Evolutionary conservation across 2,888 invertebrate species (phyloP), one percentile per base, ranked within the genome.

Genomic region (Herminia tarsipennalis): DNA sequence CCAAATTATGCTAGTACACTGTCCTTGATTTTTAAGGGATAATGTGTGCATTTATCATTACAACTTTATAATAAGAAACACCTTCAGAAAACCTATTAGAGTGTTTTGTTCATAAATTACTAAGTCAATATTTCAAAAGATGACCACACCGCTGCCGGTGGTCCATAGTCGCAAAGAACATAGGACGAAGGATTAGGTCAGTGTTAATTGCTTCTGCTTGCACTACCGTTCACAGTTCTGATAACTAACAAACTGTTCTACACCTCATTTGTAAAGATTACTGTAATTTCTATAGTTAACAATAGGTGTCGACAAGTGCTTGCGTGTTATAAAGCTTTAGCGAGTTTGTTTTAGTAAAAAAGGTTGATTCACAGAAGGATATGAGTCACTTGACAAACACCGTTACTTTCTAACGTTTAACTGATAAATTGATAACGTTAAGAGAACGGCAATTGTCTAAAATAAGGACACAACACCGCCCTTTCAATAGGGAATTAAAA

Each of bases 401-500:
- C 78, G 83, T 80, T 86, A 82, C 61, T 65, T 75, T 71, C 70
- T 82, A 81, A 81, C 73, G 70, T 81, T 83, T 70, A 63, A 70
- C 72, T 65, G 78, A 85, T 80, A 82, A 75, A 48, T 56, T 63
- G 74, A 81, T 81, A 80, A 80, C 67, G 69, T 73, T 76, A 73
- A 59, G 56, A 65, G 61, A 66, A 63, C 56, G 55, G 62, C 70
- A 72, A 81, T 79, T 77, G 72, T 77, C 41, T 59, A 68, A 66
- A 55, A 70, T 73, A 74, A 62, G 60, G 52, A 62, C 66, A 57
- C 55, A 70, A 56, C 29, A 41, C 36, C 42, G 40, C 28, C 27
- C 20, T 36, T 32, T 25, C 25, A 40, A 35, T 28, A 35, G 30
- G 22, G 20, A 36, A 38, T 62, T 45, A 44, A 40, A 36, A 48